Base-by-base conservation (phyloP, 2,888 invertebrate species). In the Drosophila silvestris region DNA sequence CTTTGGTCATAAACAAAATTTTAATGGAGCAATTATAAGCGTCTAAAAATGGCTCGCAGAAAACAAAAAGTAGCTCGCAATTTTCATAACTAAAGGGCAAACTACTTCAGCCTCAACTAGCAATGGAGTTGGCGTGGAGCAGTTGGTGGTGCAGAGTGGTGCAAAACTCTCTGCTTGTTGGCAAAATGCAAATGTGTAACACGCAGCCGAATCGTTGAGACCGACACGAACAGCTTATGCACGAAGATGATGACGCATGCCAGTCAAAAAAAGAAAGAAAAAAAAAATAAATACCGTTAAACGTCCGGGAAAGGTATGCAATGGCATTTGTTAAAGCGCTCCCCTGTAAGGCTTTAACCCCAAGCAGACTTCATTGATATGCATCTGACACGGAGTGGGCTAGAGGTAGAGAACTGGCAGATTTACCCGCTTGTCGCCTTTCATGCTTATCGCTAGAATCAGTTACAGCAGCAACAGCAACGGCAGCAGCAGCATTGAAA, bases 21-120 rank as follows among this genome's bases (percentile, higher is more conserved):
- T 86, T 89, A 86, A 89, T 89, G 85, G 89, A 86, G 85, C 90
- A 86, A 86, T 86, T 86, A 89, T 89, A 87, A 82, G 83, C 85
- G 85, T 77, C 88, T 80, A 80, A 74, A 74, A 82, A 79, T 69
- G 82, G 78, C 79, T 73, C 71, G 85, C 86, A 65, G 65, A 66
- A 68, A 59, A 28, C 19, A 56, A 76, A 70, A 66, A 54, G 59
- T 47, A 80, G 67, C 75, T 77, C 60, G 67, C 74, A 62, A 71
- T 81, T 85, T 85, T 83, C 74, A 74, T 77, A 58, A 80, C 83
- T 74, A 81, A 82, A 84, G 76, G 81, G 60, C 73, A 77, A 85
- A 88, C 86, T 89, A 89, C 73, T 84, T 81, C 78, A 74, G 74
- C 74, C 70, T 82, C 70, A 80, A 67, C 61, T 30, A 59, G 53